Conservation (phyloP, 1,140 invertebrate species). For the Platyscapa corneri region DNA sequence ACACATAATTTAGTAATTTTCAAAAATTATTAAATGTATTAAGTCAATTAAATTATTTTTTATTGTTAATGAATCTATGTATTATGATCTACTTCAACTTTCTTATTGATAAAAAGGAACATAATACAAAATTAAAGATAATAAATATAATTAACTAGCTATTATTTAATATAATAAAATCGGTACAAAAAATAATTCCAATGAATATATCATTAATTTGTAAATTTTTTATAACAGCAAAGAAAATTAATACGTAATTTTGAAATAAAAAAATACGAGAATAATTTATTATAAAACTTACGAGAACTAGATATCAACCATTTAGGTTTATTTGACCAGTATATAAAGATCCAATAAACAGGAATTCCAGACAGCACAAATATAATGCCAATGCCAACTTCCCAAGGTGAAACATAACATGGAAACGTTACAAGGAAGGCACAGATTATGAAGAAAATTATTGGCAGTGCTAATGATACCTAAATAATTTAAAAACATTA, state of each 20-base stretch:
- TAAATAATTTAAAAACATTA: slow-evolving; percentile 58
- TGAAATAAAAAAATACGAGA: too few species aligned
- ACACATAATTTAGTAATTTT: too few species aligned
- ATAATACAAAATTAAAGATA: too few species aligned
- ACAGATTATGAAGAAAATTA: slow-evolving; percentile 89
- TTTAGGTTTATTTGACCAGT: slow-evolving; percentile 87
- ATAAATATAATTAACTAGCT: too few species aligned
- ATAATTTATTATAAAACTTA: slow-evolving; percentile 55
- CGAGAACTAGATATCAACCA: slow-evolving; percentile 62
- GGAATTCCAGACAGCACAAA: slow-evolving; percentile 93
- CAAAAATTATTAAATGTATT: too few species aligned
- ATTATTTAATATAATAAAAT: too few species aligned
- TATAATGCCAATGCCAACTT: slow-evolving; percentile 87
- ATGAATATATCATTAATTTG: too few species aligned
- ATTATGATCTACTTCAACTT: not conserved
- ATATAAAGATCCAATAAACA: slow-evolving; percentile 91
- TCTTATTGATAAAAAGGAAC: too few species aligned
- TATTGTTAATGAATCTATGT: not conserved
- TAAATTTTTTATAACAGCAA: too few species aligned
- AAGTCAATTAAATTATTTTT: too few species aligned
- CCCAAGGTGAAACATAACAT: slow-evolving; percentile 83
- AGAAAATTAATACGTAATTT: too few species aligned
- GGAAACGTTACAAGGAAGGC: slow-evolving; percentile 89
- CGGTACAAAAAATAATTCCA: too few species aligned
- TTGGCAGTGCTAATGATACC: slow-evolving; percentile 84